These are phyloP conservation scores for Syrmaticus mikado DNA, from an alignment of 2,113 vertebrate species.

Conservation along the genomic window DNA sequence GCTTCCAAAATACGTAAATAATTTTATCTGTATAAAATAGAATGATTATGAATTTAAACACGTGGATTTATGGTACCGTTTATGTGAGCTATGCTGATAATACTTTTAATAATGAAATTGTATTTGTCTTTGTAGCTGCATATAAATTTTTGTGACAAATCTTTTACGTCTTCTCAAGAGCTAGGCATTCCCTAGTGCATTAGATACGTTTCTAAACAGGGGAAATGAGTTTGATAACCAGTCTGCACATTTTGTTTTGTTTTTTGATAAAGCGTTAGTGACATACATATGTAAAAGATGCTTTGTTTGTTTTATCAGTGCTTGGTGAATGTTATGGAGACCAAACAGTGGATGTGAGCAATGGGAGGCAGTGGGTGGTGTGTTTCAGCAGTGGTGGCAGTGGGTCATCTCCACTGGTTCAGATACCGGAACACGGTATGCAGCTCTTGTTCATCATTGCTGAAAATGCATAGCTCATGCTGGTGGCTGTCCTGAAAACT, in stretches of 20 bases:
- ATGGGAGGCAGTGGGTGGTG: too few species aligned
- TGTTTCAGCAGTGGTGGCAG: too few species aligned
- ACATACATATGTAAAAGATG: not conserved
- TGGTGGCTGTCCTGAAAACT: too few species aligned
- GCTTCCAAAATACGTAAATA: not conserved
- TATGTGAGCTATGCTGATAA: not conserved
- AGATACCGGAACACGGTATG: too few species aligned
- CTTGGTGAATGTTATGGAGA: too few species aligned
- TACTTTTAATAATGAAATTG: not conserved
- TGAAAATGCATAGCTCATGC: too few species aligned
- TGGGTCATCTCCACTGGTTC: too few species aligned
- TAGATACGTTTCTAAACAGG: not conserved
- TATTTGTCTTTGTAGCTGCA: not conserved
- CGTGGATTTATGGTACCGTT: not conserved
- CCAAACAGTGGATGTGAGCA: too few species aligned
- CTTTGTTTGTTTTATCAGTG: not conserved
- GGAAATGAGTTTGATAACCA: not conserved
- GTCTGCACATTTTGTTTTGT: not conserved
- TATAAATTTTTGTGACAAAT: not conserved
- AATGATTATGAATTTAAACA: not conserved
- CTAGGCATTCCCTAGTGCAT: fast-evolving
- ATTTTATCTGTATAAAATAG: not conserved
- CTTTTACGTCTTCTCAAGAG: not conserved
- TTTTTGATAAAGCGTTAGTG: not conserved
- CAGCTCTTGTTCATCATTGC: too few species aligned